Evolutionary conservation across 2,888 invertebrate species (phyloP), one percentile per base, ranked within the genome.

Genomic region (Drosophila neonasuta): DNA sequence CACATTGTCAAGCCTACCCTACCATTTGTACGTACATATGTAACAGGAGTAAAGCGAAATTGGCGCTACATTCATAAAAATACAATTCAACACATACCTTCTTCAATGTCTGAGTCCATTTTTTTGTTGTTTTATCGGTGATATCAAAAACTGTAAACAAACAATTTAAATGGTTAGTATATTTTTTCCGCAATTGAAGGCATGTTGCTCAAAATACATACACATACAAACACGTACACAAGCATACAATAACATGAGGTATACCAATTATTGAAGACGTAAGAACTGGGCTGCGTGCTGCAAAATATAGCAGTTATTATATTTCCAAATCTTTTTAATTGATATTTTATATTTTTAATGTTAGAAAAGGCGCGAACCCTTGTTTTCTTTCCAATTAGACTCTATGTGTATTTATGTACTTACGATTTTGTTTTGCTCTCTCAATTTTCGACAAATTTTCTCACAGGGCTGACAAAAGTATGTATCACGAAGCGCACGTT

Each of bases 381-480:
- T 64, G 49, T 55, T 67, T 77, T 72, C 42, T 42, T 72, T 2
- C 60, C 68, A 72, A 73, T 74, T 72, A 74, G 66, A 32, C 36
- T 56, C 17, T 56, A 44, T 66, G 41, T 57, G 7, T 39, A 58
- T 55, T 13, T 64, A 73, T 67, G 45, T 73, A 63, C 50, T 76
- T 67, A 54, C 42, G 32, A 62, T 63, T 65, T 51, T 61, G 70
- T 79, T 61, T 46, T 61, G 59, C 42, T 74, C 65, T 65, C 68
- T 64, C 71, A 41, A 8, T 65, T 65, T 52, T 41, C 5, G 45
- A 62, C 29, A 41, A 70, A 36, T 66, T 54, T 77, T 57, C 57
- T 76, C 72, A 44, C 57, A 65, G 73, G 73, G 77, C 36, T 67
- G 74, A 61, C 4, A 24, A 99, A 11, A 17, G 9, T 46, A 2